Evolutionary conservation across 2,113 vertebrate species (phyloP).

Genomic region (Nyctereutes procyonoides): DNA sequence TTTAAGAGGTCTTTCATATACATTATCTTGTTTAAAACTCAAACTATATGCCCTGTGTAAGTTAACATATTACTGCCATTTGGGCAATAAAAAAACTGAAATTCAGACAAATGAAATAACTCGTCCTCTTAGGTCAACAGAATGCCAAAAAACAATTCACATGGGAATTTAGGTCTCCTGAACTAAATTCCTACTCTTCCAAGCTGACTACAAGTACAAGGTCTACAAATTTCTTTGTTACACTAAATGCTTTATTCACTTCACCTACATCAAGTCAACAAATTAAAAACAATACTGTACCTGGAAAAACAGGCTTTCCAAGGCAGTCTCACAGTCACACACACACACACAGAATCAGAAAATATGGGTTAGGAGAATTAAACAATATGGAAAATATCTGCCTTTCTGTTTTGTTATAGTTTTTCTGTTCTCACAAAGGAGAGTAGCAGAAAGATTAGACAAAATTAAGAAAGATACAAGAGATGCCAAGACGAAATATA

Average conservation of each 20-base stretch:
- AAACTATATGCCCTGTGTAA: neutral
- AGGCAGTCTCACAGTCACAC: neutral
- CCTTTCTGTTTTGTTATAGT: neutral
- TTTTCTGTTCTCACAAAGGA: constrained; percentile 12
- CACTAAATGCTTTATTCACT: neutral
- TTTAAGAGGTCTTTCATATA: constrained; percentile 42
- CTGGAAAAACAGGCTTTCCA: neutral
- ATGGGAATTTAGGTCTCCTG: neutral
- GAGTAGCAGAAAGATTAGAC: neutral
- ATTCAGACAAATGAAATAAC: neutral
- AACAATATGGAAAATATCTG: neutral
- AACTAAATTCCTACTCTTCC: neutral
- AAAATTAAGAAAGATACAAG: neutral
- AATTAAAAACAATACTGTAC: neutral
- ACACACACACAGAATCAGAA: neutral
- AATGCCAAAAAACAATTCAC: neutral
- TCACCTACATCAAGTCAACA: neutral
- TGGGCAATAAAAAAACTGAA: neutral
- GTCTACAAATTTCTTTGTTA: neutral
- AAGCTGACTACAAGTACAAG: neutral
- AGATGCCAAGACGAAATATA: neutral
- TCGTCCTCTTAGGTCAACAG: neutral
- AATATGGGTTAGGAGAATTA: neutral
- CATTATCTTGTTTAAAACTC: constrained; percentile 5
- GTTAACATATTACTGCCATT: neutral